Base-by-base conservation (phyloP, 1,140 invertebrate genomes). In the Euwallacea fornicatus region DNA sequence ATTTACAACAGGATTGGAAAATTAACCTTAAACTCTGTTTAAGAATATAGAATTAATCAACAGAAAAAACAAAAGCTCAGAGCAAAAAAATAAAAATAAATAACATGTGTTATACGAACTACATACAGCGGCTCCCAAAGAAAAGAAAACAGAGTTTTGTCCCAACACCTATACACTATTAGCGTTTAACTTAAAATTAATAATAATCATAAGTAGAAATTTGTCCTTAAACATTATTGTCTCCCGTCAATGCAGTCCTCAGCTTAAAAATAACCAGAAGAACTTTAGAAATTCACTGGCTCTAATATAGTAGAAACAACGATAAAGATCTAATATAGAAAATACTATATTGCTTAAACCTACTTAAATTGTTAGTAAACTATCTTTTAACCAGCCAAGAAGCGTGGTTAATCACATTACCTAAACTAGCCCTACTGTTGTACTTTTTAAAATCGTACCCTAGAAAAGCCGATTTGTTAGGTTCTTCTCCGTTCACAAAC, bases 351-450 rank as follows among this genome's bases (percentile, higher is more conserved):
- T 77, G 75, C 69, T 75, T 66, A 74, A 50, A 74, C 77, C 76
- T 77, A 77, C 70, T 10, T 50, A 50, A 50, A 50, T 50, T 50
- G 46, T 50, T 50, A 50, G 9, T 50, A 50, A 50, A 75, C 73
- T 65, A 74, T 76, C n/a, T 77, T 77, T 78, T 78, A 76, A 76
- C 67, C 72, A 41, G 54, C 41, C 44, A 8, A n/a, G 63, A 66
- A 50, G 13, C 58, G 44, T 50, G 76, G 78, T 79, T 78, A 78
- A 79, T 79, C 78, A 79, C 78, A 78, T 77, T 66, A n/a, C 74
- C 55, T 75, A 71, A 70, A 62, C 50, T 71, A 71, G 44, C 46
- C 54, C 69, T 71, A 71, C 54, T 44, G 15, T 71, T 71, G 69
- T 71, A 71, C 69, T 71, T 56, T 65, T 65, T 64, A 41, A 60